phyloP scores from a whole-genome alignment of 1,140 invertebrate genomes.

The Aphidius gifuensis region DNA sequence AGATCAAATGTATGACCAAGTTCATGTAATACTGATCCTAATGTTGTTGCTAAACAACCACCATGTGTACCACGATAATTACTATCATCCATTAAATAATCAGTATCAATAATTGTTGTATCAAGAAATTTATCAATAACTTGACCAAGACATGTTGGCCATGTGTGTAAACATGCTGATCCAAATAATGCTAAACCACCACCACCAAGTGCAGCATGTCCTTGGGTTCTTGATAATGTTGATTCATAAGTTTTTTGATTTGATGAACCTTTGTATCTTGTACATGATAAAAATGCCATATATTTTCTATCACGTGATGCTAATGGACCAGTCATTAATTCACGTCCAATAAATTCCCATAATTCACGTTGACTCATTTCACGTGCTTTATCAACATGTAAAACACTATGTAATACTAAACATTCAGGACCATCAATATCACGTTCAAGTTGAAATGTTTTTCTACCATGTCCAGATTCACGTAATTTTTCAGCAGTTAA shows the following conservation, averaged over 20 bases:
- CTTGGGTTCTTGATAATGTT: conserved; percentile 72
- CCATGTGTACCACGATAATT: conserved; percentile 81
- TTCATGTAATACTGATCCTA: conserved; percentile 93
- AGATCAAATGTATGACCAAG: conserved; percentile 93
- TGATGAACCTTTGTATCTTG: conserved; percentile 66
- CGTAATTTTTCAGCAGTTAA: conserved; percentile 85
- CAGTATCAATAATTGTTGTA: conserved; percentile 63
- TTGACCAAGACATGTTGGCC: conserved; percentile 74
- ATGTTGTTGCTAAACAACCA: conserved; percentile 85
- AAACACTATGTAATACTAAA: conserved; percentile 67
- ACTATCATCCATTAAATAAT: conserved; percentile 81
- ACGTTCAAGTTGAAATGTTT: conserved; percentile 77
- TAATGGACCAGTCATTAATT: conserved; percentile 68
- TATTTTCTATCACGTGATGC: conserved; percentile 74
- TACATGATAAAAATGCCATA: conserved; percentile 85
- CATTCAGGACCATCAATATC: conserved; percentile 63
- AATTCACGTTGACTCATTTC: conserved; percentile 74
- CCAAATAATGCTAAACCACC: conserved; percentile 89
- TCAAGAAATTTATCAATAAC: conserved; percentile 63
- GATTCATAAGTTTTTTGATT: conserved; percentile 65
- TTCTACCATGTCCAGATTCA: conserved; percentile 73
- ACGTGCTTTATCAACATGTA: conserved; percentile 69
- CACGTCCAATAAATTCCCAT: conserved; percentile 81
- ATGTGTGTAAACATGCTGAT: conserved; percentile 85
- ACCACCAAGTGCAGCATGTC: conserved; percentile 82